Base-by-base conservation (phyloP, 2,113 vertebrate species). In the Passer domesticus region DNA sequence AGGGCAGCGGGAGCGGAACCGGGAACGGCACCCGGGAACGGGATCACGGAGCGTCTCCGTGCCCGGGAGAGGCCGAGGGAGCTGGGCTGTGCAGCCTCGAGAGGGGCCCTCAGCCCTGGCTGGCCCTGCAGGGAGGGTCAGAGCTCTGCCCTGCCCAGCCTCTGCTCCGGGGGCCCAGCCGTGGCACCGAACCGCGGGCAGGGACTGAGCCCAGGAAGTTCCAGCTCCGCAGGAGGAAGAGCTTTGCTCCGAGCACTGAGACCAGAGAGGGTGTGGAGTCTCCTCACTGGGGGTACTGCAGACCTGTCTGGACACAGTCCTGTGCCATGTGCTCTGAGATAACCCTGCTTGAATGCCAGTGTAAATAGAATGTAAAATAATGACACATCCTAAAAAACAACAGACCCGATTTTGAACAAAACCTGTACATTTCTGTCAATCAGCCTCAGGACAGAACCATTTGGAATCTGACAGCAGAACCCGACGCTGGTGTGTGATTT, bases 101-200 rank as follows among this genome's bases (percentile, higher is more conserved):
- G 37, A 25, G 16, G 11, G 13, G 9, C 15, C 28, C 41, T 17
- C 8, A 31, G 21, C 22, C 27, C 44, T 7, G 21, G 2, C 7
- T 31, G 67, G 13, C 37, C 53, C 52, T 8, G 59, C 53, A 23
- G 27, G 44, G 9, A 50, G 46, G 9, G 23, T 13, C 68, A 1
- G 33, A 8, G 58, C 68, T 22, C 7, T 24, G 56, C 56, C 24
- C 56, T 35, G 18, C 13, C 41, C 27, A 2, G 33, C 49, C 41
- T 55, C 58, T 33, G 33, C 33, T 33, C 39, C 17, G 5, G 30
- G 9, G 16, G 1, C 58, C 14, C 81, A 15, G 68, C 27, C 23
- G 0, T 19, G 41, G 33, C 39, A 14, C 21, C 56, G 5, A 23
- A 23, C 1, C 0, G 8, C 12, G 11, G 44, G 35, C 46, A 62